phyloP scores from a whole-genome alignment of 2,888 invertebrate species.

The Archips crataeganus region DNA sequence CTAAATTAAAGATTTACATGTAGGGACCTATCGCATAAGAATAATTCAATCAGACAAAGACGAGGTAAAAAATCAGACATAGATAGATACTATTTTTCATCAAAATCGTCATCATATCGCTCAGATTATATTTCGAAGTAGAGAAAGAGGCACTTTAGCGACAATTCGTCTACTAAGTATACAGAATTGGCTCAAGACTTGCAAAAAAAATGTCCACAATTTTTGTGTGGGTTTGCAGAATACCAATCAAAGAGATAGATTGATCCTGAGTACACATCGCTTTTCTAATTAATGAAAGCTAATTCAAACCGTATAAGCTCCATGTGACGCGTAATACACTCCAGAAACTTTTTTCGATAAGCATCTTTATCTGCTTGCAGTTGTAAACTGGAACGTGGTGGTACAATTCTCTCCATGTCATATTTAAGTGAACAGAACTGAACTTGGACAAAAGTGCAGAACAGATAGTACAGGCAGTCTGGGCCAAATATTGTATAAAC shows the following conservation, averaged over 20 bases:
- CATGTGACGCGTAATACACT: slow-evolving; percentile 55
- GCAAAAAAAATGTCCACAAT: too few relatives aligned
- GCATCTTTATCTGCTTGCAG: slow-evolving; percentile 28
- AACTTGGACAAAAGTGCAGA: slow-evolving; percentile 61
- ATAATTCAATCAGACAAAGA: too few relatives aligned
- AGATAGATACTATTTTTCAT: too few relatives aligned
- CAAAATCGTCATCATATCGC: too few relatives aligned
- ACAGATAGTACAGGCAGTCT: slow-evolving; percentile 60
- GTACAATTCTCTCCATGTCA: slow-evolving; percentile 53
- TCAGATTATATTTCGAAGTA: too few relatives aligned
- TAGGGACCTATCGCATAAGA: background rate
- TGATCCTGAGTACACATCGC: background rate
- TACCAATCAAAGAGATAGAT: too few relatives aligned
- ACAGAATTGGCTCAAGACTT: too few relatives aligned
- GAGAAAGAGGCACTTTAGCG: too few relatives aligned
- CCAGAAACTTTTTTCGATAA: slow-evolving; percentile 47
- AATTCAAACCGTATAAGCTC: slow-evolving; percentile 56
- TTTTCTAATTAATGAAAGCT: background rate
- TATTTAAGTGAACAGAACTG: slow-evolving; percentile 58
- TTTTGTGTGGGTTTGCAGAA: too few relatives aligned
- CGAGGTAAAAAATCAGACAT: too few relatives aligned
- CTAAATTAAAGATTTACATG: background rate
- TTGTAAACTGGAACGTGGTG: slow-evolving; percentile 29
- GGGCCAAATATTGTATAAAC: slow-evolving; percentile 56
- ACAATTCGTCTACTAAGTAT: too few relatives aligned